Evolutionary conservation across 1,140 invertebrate species (phyloP), one percentile per base, ranked within the genome.

Genomic region (Neodiprion virginianus): DNA sequence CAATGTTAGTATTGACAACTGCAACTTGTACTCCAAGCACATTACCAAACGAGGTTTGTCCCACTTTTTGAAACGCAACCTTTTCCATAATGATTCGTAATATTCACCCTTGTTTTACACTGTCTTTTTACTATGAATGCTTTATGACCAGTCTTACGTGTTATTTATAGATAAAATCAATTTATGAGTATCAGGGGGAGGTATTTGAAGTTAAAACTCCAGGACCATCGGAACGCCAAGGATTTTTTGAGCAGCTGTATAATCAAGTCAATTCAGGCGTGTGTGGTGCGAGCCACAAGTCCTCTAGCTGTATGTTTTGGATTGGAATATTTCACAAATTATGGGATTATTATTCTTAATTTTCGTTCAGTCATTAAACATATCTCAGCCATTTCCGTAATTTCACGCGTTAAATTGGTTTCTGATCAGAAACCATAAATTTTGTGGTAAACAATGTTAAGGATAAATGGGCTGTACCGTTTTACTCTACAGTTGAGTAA

Each of bases 1-100:
- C 90, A 40, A 83, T 90, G 71, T 78, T 91, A 11, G 76, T 90
- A 72, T 77, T 91, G 40, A 86, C 86, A 7, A 90, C 90, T 0
- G 89, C 86, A 0, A 82, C 79, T 70, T 80, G 79, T 23, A n/a
- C 79, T 71, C 79, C 78, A 8, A 73, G 77, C 48, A 81, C 85
- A n/a, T 73, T 91, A 72, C 90, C 90, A 65, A 1, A 48, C 7
- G 87, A 88, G 81, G 90, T 90, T 81, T 76, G 70, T 47, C 67
- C n/a, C 8, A 48, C 53, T 75, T 73, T 53, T 67, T 40, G 2
- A 40, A 40, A 40, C 28, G 4, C 28, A 3, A 40, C 2, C 5
- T 40, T 40, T 40, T 40, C 5, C 28, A 40, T 40, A 40, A 40
- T 40, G 5, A 40, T 40, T 40, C 5, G 28, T 40, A 40, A 40